phyloP scores from a whole-genome alignment of 2,113 vertebrate species.

The Gorsachius goisagi region DNA sequence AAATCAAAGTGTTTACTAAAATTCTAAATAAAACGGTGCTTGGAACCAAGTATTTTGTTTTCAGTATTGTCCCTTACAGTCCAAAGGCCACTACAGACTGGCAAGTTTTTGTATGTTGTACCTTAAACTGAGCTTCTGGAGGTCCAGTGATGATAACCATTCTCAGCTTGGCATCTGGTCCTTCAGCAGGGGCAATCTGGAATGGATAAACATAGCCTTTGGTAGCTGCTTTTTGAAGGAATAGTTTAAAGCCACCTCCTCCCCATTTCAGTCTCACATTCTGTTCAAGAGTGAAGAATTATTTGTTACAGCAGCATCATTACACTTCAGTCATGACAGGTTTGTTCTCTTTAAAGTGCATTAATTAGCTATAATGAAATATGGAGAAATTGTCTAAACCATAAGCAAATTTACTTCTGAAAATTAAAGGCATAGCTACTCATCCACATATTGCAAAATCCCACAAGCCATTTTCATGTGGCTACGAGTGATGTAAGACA shows the following conservation, averaged over 20 bases:
- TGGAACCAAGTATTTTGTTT: neutral
- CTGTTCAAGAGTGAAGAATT: conserved; percentile 41
- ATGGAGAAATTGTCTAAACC: neutral
- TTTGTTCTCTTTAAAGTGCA: conserved; percentile 38
- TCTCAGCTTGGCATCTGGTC: conserved; percentile 91
- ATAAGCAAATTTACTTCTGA: conserved; percentile 5
- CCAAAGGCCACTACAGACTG: neutral
- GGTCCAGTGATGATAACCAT: conserved; percentile 96
- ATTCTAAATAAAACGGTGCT: neutral
- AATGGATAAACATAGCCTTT: conserved; percentile 60
- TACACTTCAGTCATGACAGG: neutral
- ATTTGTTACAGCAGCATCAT: conserved; percentile 12
- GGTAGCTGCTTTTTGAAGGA: conserved; percentile 25
- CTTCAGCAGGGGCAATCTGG: conserved; percentile 95
- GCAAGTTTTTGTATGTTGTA: conserved; percentile 41
- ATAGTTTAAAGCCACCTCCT: conserved; percentile 31
- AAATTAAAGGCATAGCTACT: conserved; percentile 10
- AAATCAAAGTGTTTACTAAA: neutral
- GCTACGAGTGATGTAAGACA: neutral
- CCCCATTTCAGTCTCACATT: conserved; percentile 34
- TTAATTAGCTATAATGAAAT: conserved; percentile 20
- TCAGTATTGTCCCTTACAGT: neutral
- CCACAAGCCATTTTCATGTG: neutral
- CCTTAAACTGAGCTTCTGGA: conserved; percentile 99
- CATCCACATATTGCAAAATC: conserved; percentile 4